Evolutionary conservation across 2,888 invertebrate species (phyloP), one percentile per base, ranked within the genome.

Genomic region (Thelaira solivaga): DNA sequence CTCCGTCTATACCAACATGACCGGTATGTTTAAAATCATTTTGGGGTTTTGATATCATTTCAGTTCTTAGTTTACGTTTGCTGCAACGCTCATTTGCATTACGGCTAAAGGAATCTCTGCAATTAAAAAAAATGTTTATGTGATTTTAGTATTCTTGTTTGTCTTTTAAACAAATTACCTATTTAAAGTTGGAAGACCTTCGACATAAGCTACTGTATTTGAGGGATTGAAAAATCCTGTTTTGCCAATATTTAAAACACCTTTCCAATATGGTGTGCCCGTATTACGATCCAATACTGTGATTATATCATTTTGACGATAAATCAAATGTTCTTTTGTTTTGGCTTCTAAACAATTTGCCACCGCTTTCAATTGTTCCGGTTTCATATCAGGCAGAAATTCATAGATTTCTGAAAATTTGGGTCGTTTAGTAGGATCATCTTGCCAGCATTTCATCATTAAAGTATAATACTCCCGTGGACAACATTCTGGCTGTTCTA

Each of bases 391-490:
- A 0, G 95, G 94, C 81, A 99, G 88, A 62, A 93, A 91, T 11
- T 92, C 91, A 59, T 93, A 92, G 22, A 99, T 91, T 80, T 98
- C 97, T 55, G 93, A 92, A 88, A 99, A 99, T 77, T 94, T 95
- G 0, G 99, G 99, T 76, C 99, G 90, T 81, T 94, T 93, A 34
- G 91, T 91, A 0, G 97, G 94, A 82, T 98, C 97, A 86, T 98
- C 97, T 75, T 95, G 93, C 99, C 99, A 99, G 88, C 99, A 99
- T 86, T 96, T 95, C 82, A 95, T 90, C 98, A 99, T 98, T 10
- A 97, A 89, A 7, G 92, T 91, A 87, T 96, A 98, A 88, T 97
- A 97, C 41, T 96, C 96, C 81, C 95, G 93, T 0, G 99, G 97
- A 86, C 98, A 98, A 85, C 96, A 96, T 84, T 97, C 97, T 0